phyloP scores from a whole-genome alignment of 2,888 invertebrate species.

The Eupeodes luniger region DNA sequence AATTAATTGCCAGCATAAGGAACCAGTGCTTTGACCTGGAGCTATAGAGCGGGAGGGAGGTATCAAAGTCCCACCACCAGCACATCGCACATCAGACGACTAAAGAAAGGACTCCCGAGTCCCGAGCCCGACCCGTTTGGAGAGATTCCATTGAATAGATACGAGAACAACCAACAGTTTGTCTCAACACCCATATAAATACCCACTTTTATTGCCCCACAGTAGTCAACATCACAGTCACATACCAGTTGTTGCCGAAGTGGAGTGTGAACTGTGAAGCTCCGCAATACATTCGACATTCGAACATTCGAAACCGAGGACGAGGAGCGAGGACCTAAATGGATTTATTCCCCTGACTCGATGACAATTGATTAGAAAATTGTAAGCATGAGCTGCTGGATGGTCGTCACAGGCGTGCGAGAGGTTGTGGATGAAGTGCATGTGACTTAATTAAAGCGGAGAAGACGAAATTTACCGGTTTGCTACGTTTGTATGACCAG shows the following conservation, averaged over 20 bases:
- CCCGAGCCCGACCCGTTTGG: too few species aligned
- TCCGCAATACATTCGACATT: constrained; percentile 16
- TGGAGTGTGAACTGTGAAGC: constrained; percentile 47
- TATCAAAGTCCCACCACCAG: constrained; percentile 30
- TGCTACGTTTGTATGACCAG: background rate
- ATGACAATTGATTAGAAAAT: constrained; percentile 73
- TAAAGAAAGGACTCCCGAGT: constrained; percentile 33
- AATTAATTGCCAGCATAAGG: constrained; percentile 66
- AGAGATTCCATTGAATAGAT: constrained; percentile 47
- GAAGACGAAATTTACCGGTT: background rate
- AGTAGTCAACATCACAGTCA: constrained; percentile 12
- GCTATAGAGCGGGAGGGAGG: constrained; percentile 52
- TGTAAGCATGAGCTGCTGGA: constrained; percentile 34
- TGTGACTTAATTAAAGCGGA: constrained; percentile 64
- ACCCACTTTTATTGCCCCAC: constrained; percentile 36
- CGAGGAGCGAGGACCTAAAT: constrained; percentile 36
- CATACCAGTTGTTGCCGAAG: constrained; percentile 29
- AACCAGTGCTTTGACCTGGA: constrained; percentile 48
- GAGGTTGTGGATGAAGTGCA: constrained; percentile 34
- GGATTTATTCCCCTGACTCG: constrained; percentile 50
- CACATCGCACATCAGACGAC: constrained; percentile 22
- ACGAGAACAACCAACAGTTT: constrained; percentile 51
- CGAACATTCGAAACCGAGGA: background rate
- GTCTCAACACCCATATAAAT: constrained; percentile 46
- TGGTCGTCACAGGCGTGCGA: background rate